Conservation (phyloP, 2,888 invertebrate genomes). For the Byasa hedistus region DNA sequence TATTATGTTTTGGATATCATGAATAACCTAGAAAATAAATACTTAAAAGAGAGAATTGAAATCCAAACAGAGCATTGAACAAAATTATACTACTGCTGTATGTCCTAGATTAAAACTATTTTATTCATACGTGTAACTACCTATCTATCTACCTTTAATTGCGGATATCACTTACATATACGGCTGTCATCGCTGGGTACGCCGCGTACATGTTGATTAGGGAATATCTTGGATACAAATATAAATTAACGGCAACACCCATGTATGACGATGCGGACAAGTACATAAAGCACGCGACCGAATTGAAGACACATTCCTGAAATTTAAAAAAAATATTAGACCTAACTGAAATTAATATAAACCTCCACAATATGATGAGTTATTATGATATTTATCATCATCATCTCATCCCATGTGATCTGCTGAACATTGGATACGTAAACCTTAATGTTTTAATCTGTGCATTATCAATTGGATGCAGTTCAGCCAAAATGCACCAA, state of each 20-base stretch:
- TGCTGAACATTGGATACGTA: no score
- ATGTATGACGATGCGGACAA: slow-evolving; percentile 89
- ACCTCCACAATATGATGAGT: no score
- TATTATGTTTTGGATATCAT: no score
- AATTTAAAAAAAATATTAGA: slow-evolving; percentile 46
- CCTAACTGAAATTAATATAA: no score
- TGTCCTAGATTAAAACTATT: background rate
- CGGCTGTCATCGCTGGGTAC: slow-evolving; percentile 93
- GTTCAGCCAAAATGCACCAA: no score
- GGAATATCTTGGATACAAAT: slow-evolving; percentile 87
- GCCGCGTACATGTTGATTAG: slow-evolving; percentile 87
- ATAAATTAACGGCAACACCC: slow-evolving; percentile 87
- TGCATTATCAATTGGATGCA: no score
- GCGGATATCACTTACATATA: slow-evolving; percentile 85
- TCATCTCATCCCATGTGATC: no score
- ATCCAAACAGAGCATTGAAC: no score
- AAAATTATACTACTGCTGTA: background rate
- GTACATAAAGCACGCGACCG: slow-evolving; percentile 87
- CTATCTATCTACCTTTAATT: slow-evolving; percentile 9
- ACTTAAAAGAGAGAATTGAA: no score
- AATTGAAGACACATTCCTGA: slow-evolving; percentile 90
- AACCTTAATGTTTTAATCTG: no score
- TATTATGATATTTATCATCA: no score
- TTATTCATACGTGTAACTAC: background rate
- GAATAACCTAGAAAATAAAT: no score